Base-by-base conservation (phyloP, 2,888 invertebrate genomes). In the Therioaphis trifolii region DNA sequence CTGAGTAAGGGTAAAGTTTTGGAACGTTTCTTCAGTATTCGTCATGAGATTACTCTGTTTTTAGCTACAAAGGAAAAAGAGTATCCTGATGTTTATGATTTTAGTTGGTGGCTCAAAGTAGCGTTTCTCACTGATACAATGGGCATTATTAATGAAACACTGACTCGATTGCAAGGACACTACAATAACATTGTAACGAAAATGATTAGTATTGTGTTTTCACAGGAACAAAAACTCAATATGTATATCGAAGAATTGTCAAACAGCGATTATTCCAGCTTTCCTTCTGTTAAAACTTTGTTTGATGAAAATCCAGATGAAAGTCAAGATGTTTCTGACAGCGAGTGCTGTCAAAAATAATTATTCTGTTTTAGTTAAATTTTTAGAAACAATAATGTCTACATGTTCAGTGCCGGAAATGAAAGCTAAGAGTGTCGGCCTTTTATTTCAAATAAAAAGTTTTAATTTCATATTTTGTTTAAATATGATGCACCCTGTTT, bases 31-130 rank as follows among this genome's bases (percentile, higher is more conserved):
- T 68, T 68, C 40, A 68, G 68, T 68, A 68, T 61, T 61, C 21
- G 68, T 68, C 68, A 68, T 68, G 68, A 40, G 68, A 68, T 68
- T 68, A 68, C 68, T 68, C 68, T 68, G 68, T 68, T 68, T 61
- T 68, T 68, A 40, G 68, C 68, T 68, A 68, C 68, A 40, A 68
- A 40, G 40, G 68, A 68, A 68, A 68, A 68, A 68, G 68, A 68
- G 40, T 68, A 68, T 40, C 40, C 68, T 68, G 68, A 68, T 68
- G 68, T 68, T 68, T 68, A 68, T 68, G 68, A 68, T 68, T 68
- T 68, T 68, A 40, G 66, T 66, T 66, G 40, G 40, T 66, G 40
- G 66, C 66, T 40, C 66, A 66, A 66, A 66, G 66, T 66, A 66
- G 66, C 66, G 66, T 66, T 66, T 66, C 66, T 66, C 66, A 66